A percentile compares a stretch with the other conserved stretches of the same genome.
Conservation (phyloP, 2,888 invertebrate genomes). For the Aphodius sticticus region DNA sequence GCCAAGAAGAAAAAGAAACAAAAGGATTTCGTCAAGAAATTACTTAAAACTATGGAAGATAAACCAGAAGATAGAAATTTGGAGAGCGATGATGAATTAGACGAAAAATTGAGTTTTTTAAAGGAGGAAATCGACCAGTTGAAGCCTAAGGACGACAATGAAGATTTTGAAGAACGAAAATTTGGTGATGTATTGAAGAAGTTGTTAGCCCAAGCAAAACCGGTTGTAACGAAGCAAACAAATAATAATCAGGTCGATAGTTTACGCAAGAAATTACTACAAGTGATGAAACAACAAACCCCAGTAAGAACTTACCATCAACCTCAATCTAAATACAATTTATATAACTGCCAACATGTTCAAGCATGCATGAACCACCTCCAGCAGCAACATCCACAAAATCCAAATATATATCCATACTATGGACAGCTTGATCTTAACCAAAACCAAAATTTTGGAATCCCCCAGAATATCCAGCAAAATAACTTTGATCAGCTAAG, state of each 20-base stretch:
- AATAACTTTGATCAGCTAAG: constrained; percentile 9
- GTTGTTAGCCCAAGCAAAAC: constrained; percentile 27
- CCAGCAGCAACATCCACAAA: neutral
- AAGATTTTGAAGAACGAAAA: constrained; percentile 33
- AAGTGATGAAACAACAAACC: constrained; percentile 6
- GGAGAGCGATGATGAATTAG: constrained; percentile 32
- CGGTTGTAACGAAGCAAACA: constrained; percentile 27
- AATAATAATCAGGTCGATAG: constrained; percentile 32
- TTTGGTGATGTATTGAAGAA: constrained; percentile 30
- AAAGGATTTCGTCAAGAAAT: neutral
- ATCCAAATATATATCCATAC: neutral
- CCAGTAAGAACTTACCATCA: neutral
- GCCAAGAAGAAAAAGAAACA: constrained; percentile 18
- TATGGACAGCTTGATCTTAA: neutral
- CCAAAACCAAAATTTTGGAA: constrained; percentile 5
- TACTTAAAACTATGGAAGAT: constrained; percentile 16
- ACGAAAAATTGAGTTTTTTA: constrained; percentile 37
- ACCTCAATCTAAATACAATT: constrained; percentile 4
- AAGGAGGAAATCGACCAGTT: constrained; percentile 51
- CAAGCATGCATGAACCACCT: neutral
- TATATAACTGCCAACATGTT: constrained; percentile 15
- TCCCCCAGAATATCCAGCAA: constrained; percentile 22
- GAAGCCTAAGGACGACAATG: constrained; percentile 45
- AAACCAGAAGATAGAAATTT: constrained; percentile 27
- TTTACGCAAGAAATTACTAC: constrained; percentile 24